Evolutionary conservation across 1,140 invertebrate species (phyloP), one percentile per base, ranked within the genome.

Genomic region (Melipona quadrifasciata): DNA sequence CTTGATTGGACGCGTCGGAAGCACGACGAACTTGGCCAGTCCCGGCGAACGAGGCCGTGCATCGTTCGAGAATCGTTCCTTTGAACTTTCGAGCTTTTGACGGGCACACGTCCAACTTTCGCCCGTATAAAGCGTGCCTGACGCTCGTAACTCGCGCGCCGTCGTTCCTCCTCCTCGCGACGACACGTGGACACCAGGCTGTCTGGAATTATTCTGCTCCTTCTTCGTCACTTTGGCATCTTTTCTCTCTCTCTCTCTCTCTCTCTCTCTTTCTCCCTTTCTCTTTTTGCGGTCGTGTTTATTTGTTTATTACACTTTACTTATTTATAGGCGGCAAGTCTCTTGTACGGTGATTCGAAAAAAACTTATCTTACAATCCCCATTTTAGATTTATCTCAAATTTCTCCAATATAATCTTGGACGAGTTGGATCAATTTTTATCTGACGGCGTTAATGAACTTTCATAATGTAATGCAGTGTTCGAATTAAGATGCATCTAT

Each of bases 21-120:
- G 84, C 79, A 47, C 71, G 72, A 76, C 82, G 82, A 73, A 84
- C 82, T 84, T 80, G 82, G 82, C 82, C 82, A 34, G 76, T 80
- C 31, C 39, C 77, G 58, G 47, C 1, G 39, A 21, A 61, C 72
- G 51, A 47, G 71, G 58, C 80, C 27, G 24, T n/a, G 47, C 76
- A 53, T 79, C 58, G 68, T 55, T 72, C 68, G 58, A 39, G 77
- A 84, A 73, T 73, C 76, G 82, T 84, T 80, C 77, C 82, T 80
- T 84, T 80, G 82, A 84, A 80, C 82, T 84, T 80, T 78, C 75
- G 39, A 53, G 67, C 53, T 78, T 55, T 68, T 19, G 68, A 84
- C 77, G 82, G 82, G 82, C 82, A 84, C 4, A 24, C 55, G 67
- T 84, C 82, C 82, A 84, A 84, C 82, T 72, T 84, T 31, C n/a